These are phyloP conservation scores for Siphamia tubifer DNA, from an alignment of 2,113 vertebrate genomes.

Conservation along the genomic window DNA sequence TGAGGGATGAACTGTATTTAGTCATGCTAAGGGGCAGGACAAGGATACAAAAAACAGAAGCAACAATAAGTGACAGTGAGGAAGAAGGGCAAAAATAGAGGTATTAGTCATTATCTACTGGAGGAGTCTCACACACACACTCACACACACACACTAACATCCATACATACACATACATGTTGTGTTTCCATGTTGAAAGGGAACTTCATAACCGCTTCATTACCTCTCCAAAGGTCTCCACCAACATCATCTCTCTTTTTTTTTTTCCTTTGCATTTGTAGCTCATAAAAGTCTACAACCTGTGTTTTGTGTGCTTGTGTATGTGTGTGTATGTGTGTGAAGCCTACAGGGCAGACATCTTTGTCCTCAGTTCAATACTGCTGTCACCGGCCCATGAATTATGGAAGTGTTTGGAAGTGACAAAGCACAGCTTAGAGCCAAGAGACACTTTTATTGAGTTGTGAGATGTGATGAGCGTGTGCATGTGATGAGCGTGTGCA, in stretches of 20 bases:
- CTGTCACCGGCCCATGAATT: conserved; percentile 71
- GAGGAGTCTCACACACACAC: conserved; percentile 4
- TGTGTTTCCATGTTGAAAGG: not conserved
- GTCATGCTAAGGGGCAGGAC: conserved; percentile 68
- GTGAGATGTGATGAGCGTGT: conserved; percentile 42
- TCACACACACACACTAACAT: not conserved
- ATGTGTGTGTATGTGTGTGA: conserved; percentile 24
- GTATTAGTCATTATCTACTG: conserved; percentile 52
- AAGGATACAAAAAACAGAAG: conserved; percentile 63
- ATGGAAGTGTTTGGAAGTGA: conserved; percentile 70
- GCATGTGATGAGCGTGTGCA: not conserved
- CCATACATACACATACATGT: not conserved
- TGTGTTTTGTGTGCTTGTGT: conserved; percentile 5
- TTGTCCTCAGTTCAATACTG: conserved; percentile 69
- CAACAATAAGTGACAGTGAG: conserved; percentile 61
- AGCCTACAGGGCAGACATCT: conserved; percentile 63
- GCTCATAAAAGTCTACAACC: not conserved
- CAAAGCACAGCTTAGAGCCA: conserved; percentile 62
- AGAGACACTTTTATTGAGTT: conserved; percentile 70
- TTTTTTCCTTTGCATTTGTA: conserved; percentile 3
- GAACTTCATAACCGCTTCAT: not conserved
- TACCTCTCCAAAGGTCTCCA: conserved; percentile 2
- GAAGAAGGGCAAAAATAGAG: conserved; percentile 38
- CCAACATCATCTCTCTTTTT: not conserved
- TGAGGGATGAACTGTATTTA: conserved; percentile 53